Conservation (phyloP, 2,888 invertebrate species). For the Zele albiditarsus region DNA sequence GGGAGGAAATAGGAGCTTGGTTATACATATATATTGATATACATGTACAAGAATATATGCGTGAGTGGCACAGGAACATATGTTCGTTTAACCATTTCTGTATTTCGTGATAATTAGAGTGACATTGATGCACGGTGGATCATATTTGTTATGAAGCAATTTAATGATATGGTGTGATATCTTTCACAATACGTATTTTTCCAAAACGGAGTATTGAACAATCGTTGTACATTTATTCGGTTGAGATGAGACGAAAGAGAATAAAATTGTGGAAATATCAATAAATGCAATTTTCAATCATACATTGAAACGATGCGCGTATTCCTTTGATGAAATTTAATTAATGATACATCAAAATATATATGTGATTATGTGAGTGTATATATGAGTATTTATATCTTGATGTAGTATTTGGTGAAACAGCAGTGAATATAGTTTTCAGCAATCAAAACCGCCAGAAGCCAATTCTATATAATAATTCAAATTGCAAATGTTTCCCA, state of each 20-base stretch:
- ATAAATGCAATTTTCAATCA: slow-evolving; percentile 11
- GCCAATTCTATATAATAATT: slow-evolving; percentile 24
- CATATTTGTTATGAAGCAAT: background rate
- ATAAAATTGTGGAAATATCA: background rate
- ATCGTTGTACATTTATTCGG: background rate
- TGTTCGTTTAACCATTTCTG: background rate
- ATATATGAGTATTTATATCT: background rate
- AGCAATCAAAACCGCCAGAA: slow-evolving; percentile 2
- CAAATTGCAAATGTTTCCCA: slow-evolving; percentile 8
- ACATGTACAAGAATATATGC: background rate
- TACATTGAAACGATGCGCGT: slow-evolving; percentile 17
- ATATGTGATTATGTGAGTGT: background rate
- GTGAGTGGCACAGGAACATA: background rate
- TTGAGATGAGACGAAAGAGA: background rate
- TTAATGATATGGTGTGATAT: background rate
- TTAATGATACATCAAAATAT: slow-evolving; percentile 9
- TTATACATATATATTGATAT: slow-evolving; percentile 5
- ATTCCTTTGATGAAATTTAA: slow-evolving; percentile 8
- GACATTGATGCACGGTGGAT: background rate
- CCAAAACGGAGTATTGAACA: background rate
- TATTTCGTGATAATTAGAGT: slow-evolving; percentile 5
- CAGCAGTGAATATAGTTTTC: background rate
- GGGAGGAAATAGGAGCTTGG: background rate
- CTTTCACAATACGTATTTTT: background rate
- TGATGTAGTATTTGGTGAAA: too few species aligned